Conservation (phyloP, 2,113 vertebrate species). For the Cyprinus carpio region DNA sequence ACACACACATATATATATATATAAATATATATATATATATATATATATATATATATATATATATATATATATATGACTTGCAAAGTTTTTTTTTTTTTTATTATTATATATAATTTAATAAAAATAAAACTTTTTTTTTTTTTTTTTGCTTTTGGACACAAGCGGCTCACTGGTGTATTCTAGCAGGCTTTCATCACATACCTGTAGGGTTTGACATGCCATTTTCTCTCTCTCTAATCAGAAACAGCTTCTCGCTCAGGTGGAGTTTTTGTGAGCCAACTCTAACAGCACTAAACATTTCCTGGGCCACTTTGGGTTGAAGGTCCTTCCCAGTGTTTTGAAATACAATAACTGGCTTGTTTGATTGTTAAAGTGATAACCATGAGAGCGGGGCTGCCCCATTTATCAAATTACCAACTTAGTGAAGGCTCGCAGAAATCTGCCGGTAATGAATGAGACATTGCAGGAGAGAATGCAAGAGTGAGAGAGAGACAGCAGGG, state of each 20-base stretch:
- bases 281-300: conserved; percentile 28
- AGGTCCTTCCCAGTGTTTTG: conserved; percentile 61
- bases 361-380: conserved; percentile 67
- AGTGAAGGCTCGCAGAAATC: conserved; percentile 61
- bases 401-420: conserved; percentile 69
- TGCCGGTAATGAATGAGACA: conserved; percentile 65
- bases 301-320: conserved; percentile 51
- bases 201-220: conserved; percentile 35
- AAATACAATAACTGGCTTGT: conserved; percentile 63
- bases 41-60: too few relatives aligned
- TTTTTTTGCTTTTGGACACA: background rate
- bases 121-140: too few relatives aligned
- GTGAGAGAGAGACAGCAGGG: conserved; percentile 37
- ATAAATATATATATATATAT: too few relatives aligned
- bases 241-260: conserved; percentile 56
- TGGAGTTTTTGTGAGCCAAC: conserved; percentile 41
- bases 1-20: too few relatives aligned
- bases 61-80: too few relatives aligned
- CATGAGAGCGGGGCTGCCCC: conserved; percentile 60
- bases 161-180: background rate
- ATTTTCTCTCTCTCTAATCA: conserved; percentile 55
- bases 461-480: conserved; percentile 52
- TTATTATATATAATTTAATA: too few relatives aligned
- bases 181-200: conserved; percentile 38
- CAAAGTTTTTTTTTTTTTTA: too few relatives aligned